Evolutionary conservation across 1,140 invertebrate species (phyloP).

Genomic region (Nasonia longicornis): DNA sequence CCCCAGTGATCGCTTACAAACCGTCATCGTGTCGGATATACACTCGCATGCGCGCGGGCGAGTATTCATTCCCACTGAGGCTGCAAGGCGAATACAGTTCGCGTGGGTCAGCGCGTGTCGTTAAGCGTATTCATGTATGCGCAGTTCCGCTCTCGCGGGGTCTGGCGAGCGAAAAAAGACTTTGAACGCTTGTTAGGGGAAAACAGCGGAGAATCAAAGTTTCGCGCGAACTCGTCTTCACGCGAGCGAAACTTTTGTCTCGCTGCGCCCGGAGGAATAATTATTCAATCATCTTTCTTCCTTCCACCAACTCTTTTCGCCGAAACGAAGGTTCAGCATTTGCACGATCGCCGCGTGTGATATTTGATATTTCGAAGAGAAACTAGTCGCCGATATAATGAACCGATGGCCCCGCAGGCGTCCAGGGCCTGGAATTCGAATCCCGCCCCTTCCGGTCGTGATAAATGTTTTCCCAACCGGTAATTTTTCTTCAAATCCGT

Average conservation of each 20-base stretch:
- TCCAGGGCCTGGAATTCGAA: background rate
- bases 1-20: slow-evolving; percentile 1
- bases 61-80: too few species aligned
- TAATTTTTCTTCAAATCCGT: slow-evolving; percentile 19
- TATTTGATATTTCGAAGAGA: too few species aligned
- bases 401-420: too few species aligned
- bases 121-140: slow-evolving; percentile 29
- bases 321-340: too few species aligned
- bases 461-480: slow-evolving; percentile 22
- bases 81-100: background rate
- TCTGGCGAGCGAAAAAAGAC: background rate
- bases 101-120: slow-evolving; percentile 4
- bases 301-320: background rate
- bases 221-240: background rate
- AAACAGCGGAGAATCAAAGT: slow-evolving; percentile 8
- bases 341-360: too few species aligned
- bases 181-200: background rate
- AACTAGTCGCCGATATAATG: too few species aligned
- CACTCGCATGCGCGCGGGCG: too few species aligned
- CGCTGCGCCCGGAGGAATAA: slow-evolving; percentile 1
- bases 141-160: background rate
- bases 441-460: background rate
- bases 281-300: slow-evolving; percentile 14
- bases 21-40: background rate
- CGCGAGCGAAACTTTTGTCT: slow-evolving; percentile 19